A percentile compares a stretch with the other conserved stretches of the same genome.
These are phyloP conservation scores for Microcebus jonahi DNA, from an alignment of 2,113 vertebrate genomes.

Conservation along the genomic window DNA sequence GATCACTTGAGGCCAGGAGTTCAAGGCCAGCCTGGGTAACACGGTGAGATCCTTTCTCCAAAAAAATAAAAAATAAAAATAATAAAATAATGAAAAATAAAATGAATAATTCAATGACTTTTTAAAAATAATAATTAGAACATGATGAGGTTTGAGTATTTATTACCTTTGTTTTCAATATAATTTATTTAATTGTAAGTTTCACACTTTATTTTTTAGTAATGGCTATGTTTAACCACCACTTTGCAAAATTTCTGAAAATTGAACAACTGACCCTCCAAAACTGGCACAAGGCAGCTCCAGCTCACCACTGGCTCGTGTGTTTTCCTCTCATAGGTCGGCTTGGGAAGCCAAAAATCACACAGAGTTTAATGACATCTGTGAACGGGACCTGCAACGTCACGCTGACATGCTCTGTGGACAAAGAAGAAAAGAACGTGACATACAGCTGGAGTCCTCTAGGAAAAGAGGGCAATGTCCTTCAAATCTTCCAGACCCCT, in stretches of 20 bases:
- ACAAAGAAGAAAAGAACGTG: constrained; percentile 62
- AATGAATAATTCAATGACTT: too few relatives aligned
- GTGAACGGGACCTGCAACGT: constrained; percentile 72
- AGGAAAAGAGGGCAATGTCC: not conserved
- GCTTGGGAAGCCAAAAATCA: constrained; percentile 70
- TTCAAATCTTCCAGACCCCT: constrained; percentile 47
- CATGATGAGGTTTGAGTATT: not conserved
- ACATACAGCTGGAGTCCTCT: constrained; percentile 68
- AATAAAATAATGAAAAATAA: too few relatives aligned
- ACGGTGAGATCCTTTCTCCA: too few relatives aligned
- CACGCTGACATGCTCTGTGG: constrained; percentile 70
- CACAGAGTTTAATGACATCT: not conserved
- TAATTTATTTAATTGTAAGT: not conserved
- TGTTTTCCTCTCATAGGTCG: constrained; percentile 44
- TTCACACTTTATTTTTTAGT: not conserved
- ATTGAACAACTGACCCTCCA: not conserved
- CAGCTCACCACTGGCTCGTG: not conserved
- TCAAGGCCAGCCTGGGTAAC: too few relatives aligned
- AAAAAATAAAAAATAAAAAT: too few relatives aligned
- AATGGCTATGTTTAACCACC: not conserved
- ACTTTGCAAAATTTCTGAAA: not conserved
- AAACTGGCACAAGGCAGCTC: not conserved
- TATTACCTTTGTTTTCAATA: not conserved
- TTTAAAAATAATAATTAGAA: not conserved
- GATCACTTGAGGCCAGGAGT: too few relatives aligned